Conservation (phyloP, 2,797 vertebrate genomes). For the Dipus sagitta region DNA sequence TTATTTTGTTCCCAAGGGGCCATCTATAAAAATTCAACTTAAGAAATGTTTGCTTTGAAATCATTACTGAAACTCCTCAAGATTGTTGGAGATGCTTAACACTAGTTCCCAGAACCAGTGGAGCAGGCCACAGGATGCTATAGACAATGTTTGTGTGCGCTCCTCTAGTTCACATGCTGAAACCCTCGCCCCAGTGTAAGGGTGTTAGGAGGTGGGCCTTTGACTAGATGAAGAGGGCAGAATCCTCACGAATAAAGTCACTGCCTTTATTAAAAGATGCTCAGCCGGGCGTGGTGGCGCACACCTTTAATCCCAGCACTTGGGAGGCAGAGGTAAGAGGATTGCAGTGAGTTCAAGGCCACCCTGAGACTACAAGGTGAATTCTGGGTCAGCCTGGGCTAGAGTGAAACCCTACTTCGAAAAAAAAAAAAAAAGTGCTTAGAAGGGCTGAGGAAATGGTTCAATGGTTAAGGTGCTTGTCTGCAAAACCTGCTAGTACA, state of each 20-base stretch:
- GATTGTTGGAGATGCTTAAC: neutral
- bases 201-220: neutral
- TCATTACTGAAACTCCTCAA: neutral
- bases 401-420: no score
- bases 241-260: neutral
- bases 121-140: neutral
- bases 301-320: no score
- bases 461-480: no score
- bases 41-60: constrained; percentile 20
- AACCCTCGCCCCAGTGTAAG: neutral
- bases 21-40: constrained; percentile 1
- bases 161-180: neutral
- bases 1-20: neutral
- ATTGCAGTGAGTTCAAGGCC: no score
- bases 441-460: no score
- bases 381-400: no score
- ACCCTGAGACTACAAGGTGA: no score
- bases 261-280: neutral
- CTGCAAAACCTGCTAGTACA: no score
- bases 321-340: no score
- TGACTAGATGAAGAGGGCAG: neutral
- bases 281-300: no score
- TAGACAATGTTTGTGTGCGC: accelerated
- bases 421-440: no score
- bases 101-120: neutral